These are phyloP conservation scores for Antennarius maculatus DNA, from an alignment of 2,797 vertebrate genomes.

Conservation along the genomic window DNA sequence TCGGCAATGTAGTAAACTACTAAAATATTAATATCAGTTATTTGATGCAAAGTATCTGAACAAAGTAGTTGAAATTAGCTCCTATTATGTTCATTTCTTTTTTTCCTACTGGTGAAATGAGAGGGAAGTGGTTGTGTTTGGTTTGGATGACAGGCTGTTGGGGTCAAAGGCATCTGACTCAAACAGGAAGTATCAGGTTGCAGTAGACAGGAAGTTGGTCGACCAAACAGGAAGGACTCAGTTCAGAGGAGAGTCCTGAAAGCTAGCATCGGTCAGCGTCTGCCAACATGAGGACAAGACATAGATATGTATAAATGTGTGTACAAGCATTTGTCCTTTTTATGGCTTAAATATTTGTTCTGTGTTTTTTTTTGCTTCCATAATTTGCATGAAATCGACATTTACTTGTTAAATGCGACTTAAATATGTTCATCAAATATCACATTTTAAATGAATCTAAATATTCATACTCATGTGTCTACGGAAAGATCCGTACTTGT, in stretches of 20 bases:
- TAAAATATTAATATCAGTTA: conserved; percentile 68
- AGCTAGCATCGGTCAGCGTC: conserved; percentile 29
- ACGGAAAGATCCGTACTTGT: conserved; percentile 1
- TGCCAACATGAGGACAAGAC: conserved; percentile 44
- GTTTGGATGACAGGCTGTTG: conserved; percentile 43
- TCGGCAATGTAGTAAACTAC: conserved; percentile 60
- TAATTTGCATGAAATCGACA: background rate
- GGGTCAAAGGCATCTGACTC: conserved; percentile 75
- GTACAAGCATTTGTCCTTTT: background rate
- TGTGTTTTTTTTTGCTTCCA: background rate
- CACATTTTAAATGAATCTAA: background rate
- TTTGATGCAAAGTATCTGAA: conserved; percentile 43
- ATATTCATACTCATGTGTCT: background rate
- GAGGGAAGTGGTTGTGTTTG: conserved; percentile 60
- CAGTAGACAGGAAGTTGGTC: conserved; percentile 69
- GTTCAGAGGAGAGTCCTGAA: conserved; percentile 61
- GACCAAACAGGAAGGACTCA: conserved; percentile 74
- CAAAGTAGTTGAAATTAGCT: conserved; percentile 25
- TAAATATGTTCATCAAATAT: conserved; percentile 1
- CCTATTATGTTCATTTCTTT: conserved; percentile 7
- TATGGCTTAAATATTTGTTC: background rate
- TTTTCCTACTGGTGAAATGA: conserved; percentile 42
- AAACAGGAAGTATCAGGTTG: conserved; percentile 73
- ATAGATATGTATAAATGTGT: background rate
- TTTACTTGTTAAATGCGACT: background rate